Evolutionary conservation across 2,888 invertebrate genomes (phyloP), one percentile per base, ranked within the genome.

Genomic region (Cartodere bifasciata): DNA sequence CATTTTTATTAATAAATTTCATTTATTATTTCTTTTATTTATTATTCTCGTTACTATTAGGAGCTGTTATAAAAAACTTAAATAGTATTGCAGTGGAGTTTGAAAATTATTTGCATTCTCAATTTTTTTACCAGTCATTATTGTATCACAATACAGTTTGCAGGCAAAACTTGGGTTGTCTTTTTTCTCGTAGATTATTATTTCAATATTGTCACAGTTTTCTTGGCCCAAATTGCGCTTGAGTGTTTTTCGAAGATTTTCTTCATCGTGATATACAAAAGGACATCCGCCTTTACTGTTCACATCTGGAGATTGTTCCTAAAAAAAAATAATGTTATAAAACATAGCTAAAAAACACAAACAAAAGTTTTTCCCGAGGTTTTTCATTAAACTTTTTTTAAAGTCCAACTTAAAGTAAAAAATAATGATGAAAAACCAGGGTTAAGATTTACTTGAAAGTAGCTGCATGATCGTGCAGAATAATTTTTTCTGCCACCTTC

Each of bases 401-500:
- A 17, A 17, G 20, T 6, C 6, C n/a, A 17, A 17, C 20, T 6
- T 17, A 17, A n/a, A 17, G n/a, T 17, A 7, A 6, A 7, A 17
- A 17, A 7, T 17, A 17, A 17, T 7, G 20, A 7, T 6, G 6
- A 62, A 9, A 62, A 53, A 52, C n/a, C n/a, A n/a, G n/a, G n/a
- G n/a, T n/a, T n/a, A n/a, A n/a, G n/a, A n/a, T 55, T 58, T 44
- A 74, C 72, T 55, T 77, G 75, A 26, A 80, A 65, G 31, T 60
- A 48, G 11, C 56, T 45, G 47, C 80, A 81, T 38, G 62, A 67
- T 23, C 70, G 70, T 10, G 70, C 70, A 23, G 57, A 53, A 44
- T 79, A 79, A 44, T 63, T 67, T 44, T 64, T 72, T 40, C 68
- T 62, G 11, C 45, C 41, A n/a, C 81, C 80, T 56, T 78, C 78